Evolutionary conservation across 1,140 invertebrate genomes (phyloP).

Genomic region (Drosophila nannoptera): DNA sequence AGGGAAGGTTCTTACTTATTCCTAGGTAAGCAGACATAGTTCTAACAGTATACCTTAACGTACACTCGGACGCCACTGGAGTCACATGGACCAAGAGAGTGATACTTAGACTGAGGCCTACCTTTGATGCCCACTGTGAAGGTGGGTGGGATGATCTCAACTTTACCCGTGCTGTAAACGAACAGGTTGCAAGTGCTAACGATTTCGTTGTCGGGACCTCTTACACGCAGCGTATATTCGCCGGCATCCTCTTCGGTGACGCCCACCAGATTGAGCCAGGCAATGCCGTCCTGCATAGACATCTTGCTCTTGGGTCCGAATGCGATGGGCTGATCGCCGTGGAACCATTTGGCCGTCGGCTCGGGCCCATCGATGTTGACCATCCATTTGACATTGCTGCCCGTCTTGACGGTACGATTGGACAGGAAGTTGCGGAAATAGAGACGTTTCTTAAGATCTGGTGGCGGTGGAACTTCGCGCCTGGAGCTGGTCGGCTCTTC

Average conservation of each 20-base stretch:
- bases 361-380: conserved; percentile 88
- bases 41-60: conserved; percentile 27
- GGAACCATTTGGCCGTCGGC: conserved; percentile 87
- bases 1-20: not conserved
- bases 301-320: conserved; percentile 79
- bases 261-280: conserved; percentile 83
- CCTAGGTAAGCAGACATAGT: conserved; percentile 37
- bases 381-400: conserved; percentile 84
- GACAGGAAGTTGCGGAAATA: conserved; percentile 85
- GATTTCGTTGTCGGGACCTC: conserved; percentile 80
- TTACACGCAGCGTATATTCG: conserved; percentile 83
- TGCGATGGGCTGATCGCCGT: conserved; percentile 80
- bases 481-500: conserved; percentile 50
- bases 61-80: conserved; percentile 40
- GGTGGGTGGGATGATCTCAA: conserved; percentile 63
- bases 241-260: conserved; percentile 81
- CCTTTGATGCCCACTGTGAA: conserved; percentile 78
- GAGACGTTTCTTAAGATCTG: conserved; percentile 82
- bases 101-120: conserved; percentile 37
- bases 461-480: conserved; percentile 65
- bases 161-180: conserved; percentile 68
- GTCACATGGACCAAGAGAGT: conserved; percentile 4
- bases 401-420: conserved; percentile 83
- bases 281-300: conserved; percentile 82
- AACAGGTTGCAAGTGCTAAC: conserved; percentile 74